Percentiles rank a stretch among this genome's conserved stretches.
Evolutionary conservation across 2,797 vertebrate species (phyloP).

Genomic region (Nannoperca australis): DNA sequence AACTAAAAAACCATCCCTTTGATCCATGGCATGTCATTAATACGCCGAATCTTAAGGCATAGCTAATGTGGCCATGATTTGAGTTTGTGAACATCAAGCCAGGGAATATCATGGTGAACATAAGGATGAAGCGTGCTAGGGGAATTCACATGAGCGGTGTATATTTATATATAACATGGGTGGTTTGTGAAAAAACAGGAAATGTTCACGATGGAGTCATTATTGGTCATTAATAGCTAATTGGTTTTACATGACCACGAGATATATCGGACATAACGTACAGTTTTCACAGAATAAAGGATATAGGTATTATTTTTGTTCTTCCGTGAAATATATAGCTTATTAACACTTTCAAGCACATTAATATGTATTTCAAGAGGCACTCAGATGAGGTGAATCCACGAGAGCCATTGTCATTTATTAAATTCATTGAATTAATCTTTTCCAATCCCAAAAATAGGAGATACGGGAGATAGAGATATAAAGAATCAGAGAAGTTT

Average conservation of each 20-base stretch:
- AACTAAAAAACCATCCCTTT: constrained; percentile 57
- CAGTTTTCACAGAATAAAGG: neutral
- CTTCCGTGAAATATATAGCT: neutral
- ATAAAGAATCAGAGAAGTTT: neutral
- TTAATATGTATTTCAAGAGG: neutral
- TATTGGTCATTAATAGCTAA: constrained; percentile 23
- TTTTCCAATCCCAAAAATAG: neutral
- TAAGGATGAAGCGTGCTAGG: constrained; percentile 55
- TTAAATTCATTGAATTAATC: neutral
- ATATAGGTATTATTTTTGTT: neutral
- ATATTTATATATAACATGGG: constrained; percentile 54
- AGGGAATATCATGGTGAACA: constrained; percentile 77
- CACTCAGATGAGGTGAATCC: neutral
- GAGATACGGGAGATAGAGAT: neutral
- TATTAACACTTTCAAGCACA: neutral
- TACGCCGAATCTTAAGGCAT: constrained; percentile 83
- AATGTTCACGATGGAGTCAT: constrained; percentile 14
- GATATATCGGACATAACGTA: neutral
- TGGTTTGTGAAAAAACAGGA: constrained; percentile 43
- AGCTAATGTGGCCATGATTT: constrained; percentile 85
- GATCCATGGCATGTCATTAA: constrained; percentile 81
- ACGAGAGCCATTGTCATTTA: neutral
- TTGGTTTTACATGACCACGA: neutral
- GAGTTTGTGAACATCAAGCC: constrained; percentile 75
- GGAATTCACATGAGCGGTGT: constrained; percentile 39